Evolutionary conservation across 2,113 vertebrate genomes (phyloP).

Genomic region (Sylvicapra grimmia): DNA sequence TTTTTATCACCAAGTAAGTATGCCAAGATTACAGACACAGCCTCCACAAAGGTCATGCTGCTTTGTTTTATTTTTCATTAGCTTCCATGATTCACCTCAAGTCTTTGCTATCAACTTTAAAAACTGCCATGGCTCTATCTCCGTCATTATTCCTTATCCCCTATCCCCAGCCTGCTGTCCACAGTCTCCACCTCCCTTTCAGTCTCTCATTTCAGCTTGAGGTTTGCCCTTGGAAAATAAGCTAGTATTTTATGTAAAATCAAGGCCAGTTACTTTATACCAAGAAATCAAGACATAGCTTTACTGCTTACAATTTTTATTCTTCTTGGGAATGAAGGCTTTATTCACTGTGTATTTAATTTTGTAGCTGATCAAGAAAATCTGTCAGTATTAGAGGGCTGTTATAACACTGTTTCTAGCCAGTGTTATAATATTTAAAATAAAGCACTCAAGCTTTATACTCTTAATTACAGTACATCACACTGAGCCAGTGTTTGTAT

Average conservation of each 20-base stretch:
- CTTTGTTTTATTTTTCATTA: not conserved
- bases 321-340: not conserved
- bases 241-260: not conserved
- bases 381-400: not conserved
- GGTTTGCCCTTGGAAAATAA: not conserved
- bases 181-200: not conserved
- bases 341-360: not conserved
- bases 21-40: not conserved
- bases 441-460: not conserved
- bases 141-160: not conserved
- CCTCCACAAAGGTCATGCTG: not conserved
- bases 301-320: not conserved
- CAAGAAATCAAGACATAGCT: not conserved
- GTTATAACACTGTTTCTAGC: not conserved
- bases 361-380: not conserved
- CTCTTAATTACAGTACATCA: not conserved
- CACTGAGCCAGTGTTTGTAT: not conserved
- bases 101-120: not conserved
- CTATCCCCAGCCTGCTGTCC: not conserved
- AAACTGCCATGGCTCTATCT: not conserved
- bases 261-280: not conserved
- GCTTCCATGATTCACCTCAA: not conserved
- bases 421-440: not conserved
- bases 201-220: not conserved
- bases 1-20: not conserved